Conservation (phyloP, 1,140 invertebrate genomes). For the Diorhabda elongata region DNA sequence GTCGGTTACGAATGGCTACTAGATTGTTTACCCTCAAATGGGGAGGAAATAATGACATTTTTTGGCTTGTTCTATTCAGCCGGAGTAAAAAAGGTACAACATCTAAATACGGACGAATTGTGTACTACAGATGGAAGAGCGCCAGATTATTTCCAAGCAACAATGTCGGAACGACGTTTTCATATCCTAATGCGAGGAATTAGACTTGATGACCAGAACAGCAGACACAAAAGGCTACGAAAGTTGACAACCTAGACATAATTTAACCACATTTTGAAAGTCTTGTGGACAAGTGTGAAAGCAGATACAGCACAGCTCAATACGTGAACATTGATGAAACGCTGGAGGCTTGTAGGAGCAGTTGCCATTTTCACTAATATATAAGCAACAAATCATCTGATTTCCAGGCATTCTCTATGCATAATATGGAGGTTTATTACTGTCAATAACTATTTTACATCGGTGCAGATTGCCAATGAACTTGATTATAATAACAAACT, state of each 20-base stretch:
- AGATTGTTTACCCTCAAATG: no score
- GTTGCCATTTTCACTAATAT: slow-evolving; percentile 45
- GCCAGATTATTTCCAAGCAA: slow-evolving; percentile 35
- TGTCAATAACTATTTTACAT: slow-evolving; percentile 6
- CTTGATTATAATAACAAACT: not conserved
- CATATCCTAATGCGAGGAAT: slow-evolving; percentile 24
- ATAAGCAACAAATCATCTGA: slow-evolving; percentile 11
- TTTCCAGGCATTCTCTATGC: slow-evolving; percentile 18
- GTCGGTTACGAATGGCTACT: no score
- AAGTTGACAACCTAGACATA: slow-evolving; percentile 34
- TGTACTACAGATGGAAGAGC: slow-evolving; percentile 43
- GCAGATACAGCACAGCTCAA: no score
- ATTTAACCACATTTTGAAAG: not conserved
- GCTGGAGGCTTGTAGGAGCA: slow-evolving; percentile 43
- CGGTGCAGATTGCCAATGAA: slow-evolving; percentile 4
- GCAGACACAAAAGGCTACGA: slow-evolving; percentile 37
- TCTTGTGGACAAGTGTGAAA: no score
- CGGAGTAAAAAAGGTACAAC: slow-evolving; percentile 47
- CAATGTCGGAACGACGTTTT: slow-evolving; percentile 18
- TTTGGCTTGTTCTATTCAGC: slow-evolving; percentile 51
- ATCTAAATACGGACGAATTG: slow-evolving; percentile 49
- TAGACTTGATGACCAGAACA: slow-evolving; percentile 35
- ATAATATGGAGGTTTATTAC: not conserved
- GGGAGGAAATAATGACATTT: not conserved
- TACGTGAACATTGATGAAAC: slow-evolving; percentile 40